Base-by-base conservation (phyloP, 2,113 vertebrate genomes). In the Clarias gariepinus region DNA sequence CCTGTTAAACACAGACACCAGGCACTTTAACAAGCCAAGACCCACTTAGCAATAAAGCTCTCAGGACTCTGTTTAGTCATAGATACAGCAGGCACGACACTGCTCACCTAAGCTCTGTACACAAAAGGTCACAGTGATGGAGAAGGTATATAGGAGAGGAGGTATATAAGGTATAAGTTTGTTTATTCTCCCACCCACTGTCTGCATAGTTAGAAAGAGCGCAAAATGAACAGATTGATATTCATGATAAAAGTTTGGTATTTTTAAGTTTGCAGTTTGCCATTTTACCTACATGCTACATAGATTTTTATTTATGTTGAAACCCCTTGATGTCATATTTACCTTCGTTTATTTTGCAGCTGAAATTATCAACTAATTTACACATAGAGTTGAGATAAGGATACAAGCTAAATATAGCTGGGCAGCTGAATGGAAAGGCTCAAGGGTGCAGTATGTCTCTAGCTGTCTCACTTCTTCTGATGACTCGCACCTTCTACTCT, bases 1-100 rank as follows among this genome's bases (percentile, higher is more conserved):
- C 85, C 1, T 94, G 96, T 95, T 94, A 95, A 95, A 96, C 96
- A 95, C 69, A 94, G 93, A 95, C 96, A 95, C 94, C 92, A 90
- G 95, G 95, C 95, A 96, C 95, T 95, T 96, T 95, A 95, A 95
- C 93, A 94, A 90, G 94, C 94, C 93, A 94, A 92, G 93, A 95
- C 94, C 93, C 95, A 96, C 95, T 96, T 96, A 96, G 94, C 95
- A 94, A 95, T 95, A 95, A 95, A 95, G 94, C 94, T 92, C 94
- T 92, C 94, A 88, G 28, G 83, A 66, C 89, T 88, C 84, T 82
- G 85, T 82, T 90, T 90, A 84, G 87, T 73, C n/a, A 12, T 23
- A 83, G 81, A 55, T 87, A 55, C 63, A 52, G 61, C 69, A 83
- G 81, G 60, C 58, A 68, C 36, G 47, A 81, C 80, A 86, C 84